Base-by-base conservation (phyloP, 2,797 vertebrate species). In the Phoxinus dragarum region DNA sequence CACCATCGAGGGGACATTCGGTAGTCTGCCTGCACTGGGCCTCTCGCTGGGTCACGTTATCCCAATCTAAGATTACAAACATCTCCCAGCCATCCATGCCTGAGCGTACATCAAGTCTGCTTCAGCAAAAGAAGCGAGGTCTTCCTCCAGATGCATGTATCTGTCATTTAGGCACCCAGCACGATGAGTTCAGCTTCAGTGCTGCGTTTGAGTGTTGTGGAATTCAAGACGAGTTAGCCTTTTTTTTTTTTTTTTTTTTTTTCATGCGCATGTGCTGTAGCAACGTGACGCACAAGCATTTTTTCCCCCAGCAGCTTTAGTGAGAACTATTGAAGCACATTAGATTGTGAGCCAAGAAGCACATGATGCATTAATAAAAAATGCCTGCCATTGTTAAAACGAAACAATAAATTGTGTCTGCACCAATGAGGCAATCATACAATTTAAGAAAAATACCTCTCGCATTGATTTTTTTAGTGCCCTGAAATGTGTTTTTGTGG, bases 401-500 rank as follows among this genome's bases (percentile, higher is more conserved):
- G 36, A 79, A 78, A 71, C 75, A 80, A 80, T 36, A 47, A 71
- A 44, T 42, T 61, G 38, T 69, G 36, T 67, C 42, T 75, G 34
- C 64, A 56, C 64, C 17, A 52, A 69, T 68, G n/a, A 77, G 68
- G 36, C 34, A 77, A 31, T 71, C 47, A 34, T 81, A 16, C 44
- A 31, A 64, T 44, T 67, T 14, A 73, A n/a, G 69, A 31, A 27
- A 47, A 42, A 68, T 34, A 27, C 23, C 42, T 42, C 27, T 23
- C 6, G 2, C 19, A 31, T 49, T n/a, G 40, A 34, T 81, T 71
- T 52, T 16, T 31, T 23, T 36, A 72, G 42, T 61, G 87, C 91
- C 86, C 88, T 86, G 54, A 89, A 90, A 87, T 90, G 38, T 91
- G 87, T 90, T 91, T 78, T 87, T 90, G 88, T 91, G 89, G 54